Percentiles rank a stretch among this genome's conserved stretches.
Evolutionary conservation across 2,113 vertebrate genomes (phyloP).

Genomic region (Macroglossus sobrinus): DNA sequence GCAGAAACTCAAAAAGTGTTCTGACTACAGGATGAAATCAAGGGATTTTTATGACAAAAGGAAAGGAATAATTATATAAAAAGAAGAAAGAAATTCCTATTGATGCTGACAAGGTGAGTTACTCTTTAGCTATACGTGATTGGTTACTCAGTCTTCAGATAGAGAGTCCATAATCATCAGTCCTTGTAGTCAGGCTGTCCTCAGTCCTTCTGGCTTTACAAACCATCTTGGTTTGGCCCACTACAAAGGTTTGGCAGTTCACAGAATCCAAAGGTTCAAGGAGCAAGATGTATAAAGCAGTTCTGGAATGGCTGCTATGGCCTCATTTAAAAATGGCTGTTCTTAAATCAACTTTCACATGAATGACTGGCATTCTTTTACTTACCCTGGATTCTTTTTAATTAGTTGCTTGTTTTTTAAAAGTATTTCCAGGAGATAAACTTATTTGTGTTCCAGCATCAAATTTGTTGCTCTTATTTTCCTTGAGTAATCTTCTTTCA

Average conservation of each 20-base stretch:
- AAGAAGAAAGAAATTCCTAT: not conserved
- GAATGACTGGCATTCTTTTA: not conserved
- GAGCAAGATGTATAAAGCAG: not conserved
- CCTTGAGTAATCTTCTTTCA: not conserved
- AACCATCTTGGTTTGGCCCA: not conserved
- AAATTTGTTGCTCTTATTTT: not conserved
- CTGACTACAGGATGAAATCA: not conserved
- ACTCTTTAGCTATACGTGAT: not conserved
- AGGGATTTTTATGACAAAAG: not conserved
- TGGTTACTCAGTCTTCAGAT: not conserved
- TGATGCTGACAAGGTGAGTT: not conserved
- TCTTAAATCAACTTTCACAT: not conserved
- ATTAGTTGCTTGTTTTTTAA: not conserved
- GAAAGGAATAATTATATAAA: not conserved
- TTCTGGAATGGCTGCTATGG: not conserved
- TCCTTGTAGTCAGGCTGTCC: not conserved
- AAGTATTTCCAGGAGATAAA: conserved; percentile 24
- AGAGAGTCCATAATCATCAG: not conserved
- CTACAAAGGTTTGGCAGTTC: not conserved
- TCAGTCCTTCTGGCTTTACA: not conserved
- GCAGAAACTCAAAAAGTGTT: not conserved
- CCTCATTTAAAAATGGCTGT: not conserved
- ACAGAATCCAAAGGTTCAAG: not conserved
- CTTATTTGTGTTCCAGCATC: not conserved
- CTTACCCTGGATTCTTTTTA: not conserved